A percentile compares a stretch with the other conserved stretches of the same genome.
Conservation (phyloP, 37 sponge, comb jelly and placozoan genomes). For the Lycopodina hypogea region DNA sequence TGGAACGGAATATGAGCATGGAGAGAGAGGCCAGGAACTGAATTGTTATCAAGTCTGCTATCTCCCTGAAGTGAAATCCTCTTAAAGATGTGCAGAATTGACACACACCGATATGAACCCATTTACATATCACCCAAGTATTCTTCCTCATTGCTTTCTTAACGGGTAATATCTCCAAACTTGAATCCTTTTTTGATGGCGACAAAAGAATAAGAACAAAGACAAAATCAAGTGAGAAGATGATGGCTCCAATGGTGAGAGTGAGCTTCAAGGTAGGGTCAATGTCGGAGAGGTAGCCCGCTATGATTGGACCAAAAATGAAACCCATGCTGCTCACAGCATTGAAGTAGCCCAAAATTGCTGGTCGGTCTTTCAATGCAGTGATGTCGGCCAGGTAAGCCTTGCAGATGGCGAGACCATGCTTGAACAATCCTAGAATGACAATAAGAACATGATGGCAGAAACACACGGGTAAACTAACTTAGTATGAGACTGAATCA, state of each 20-base stretch:
- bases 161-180: background rate
- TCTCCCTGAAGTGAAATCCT: conserved; percentile 32
- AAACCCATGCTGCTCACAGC: conserved; percentile 62
- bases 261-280: conserved; percentile 46
- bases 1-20: conserved; percentile 57
- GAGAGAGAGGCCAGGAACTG: conserved; percentile 52
- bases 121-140: background rate
- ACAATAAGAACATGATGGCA: background rate
- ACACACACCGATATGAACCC: background rate
- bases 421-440: conserved; percentile 63
- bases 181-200: background rate
- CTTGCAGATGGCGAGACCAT: conserved; percentile 55
- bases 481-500: no score
- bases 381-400: conserved; percentile 66
- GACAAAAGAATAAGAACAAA: conserved; percentile 1
- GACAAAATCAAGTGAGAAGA: conserved; percentile 6
- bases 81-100: conserved; percentile 6
- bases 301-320: conserved; percentile 68
- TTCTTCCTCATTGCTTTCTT: background rate
- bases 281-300: conserved; percentile 58
- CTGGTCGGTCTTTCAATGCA: conserved; percentile 14
- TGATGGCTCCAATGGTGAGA: conserved; percentile 5
- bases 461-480: no score
- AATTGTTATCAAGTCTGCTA: conserved; percentile 35
- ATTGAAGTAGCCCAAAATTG: conserved; percentile 52